These are phyloP conservation scores for Agapornis canus DNA, from an alignment of 2,797 vertebrate species.

Conservation along the genomic window DNA sequence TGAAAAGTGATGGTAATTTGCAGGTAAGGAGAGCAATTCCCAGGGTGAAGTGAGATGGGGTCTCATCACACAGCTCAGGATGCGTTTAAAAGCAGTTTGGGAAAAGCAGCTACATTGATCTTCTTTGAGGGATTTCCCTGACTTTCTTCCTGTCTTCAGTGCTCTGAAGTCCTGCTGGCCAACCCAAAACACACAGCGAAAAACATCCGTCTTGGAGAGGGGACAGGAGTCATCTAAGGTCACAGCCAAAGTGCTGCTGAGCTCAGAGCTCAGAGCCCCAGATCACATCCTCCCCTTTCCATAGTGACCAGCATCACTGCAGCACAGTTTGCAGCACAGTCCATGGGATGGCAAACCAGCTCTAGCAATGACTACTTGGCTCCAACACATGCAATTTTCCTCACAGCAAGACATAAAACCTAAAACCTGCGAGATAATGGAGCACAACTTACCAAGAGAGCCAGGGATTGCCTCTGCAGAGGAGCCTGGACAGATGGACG, in stretches of 20 bases:
- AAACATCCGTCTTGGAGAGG: background rate
- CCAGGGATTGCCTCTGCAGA: background rate
- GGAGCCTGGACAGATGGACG: fast-evolving
- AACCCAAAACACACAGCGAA: fast-evolving
- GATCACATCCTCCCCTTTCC: background rate
- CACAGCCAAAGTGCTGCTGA: fast-evolving
- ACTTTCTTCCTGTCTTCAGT: background rate
- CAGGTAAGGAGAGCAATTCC: background rate
- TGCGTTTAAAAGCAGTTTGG: background rate
- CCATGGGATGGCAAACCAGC: fast-evolving
- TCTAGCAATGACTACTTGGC: background rate
- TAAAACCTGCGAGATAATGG: background rate
- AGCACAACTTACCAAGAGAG: background rate
- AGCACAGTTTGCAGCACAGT: background rate
- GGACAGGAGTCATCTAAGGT: background rate
- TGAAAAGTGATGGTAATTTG: background rate
- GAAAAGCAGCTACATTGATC: background rate
- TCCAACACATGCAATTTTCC: fast-evolving
- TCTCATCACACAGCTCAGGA: background rate
- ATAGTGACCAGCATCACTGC: fast-evolving
- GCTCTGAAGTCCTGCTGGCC: background rate
- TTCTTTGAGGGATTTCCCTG: background rate
- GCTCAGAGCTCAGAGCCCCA: background rate
- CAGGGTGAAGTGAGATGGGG: background rate
- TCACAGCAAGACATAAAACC: background rate